A percentile compares a stretch with the other conserved stretches of the same genome.
Evolutionary conservation across 2,797 vertebrate genomes (phyloP).

Genomic region (Pseudochromis fuscus): DNA sequence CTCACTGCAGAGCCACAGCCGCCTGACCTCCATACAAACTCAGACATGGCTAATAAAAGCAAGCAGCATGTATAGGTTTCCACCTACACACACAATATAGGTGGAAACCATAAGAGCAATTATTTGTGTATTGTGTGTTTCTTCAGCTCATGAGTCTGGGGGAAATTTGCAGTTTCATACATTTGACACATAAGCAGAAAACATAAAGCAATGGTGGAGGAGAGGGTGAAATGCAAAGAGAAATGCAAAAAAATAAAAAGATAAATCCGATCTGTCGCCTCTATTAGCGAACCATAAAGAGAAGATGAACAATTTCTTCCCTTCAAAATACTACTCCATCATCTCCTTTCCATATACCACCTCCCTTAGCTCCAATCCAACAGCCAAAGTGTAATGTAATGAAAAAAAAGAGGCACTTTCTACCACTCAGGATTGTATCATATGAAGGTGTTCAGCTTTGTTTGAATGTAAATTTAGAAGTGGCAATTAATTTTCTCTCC

Average conservation of each 20-base stretch:
- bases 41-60: constrained; percentile 71
- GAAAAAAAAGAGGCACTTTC: too few relatives aligned
- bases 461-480: constrained; percentile 32
- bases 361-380: constrained; percentile 1
- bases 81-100: too few relatives aligned
- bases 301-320: constrained; percentile 31
- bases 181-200: too few relatives aligned
- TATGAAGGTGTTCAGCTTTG: constrained; percentile 26
- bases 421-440: background rate
- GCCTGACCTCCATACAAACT: constrained; percentile 83
- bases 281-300: constrained; percentile 37
- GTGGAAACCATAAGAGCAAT: constrained; percentile 15
- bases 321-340: constrained; percentile 36
- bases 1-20: constrained; percentile 81
- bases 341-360: constrained; percentile 1
- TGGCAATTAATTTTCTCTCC: constrained; percentile 45
- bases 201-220: too few relatives aligned
- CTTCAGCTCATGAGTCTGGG: background rate
- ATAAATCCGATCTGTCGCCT: constrained; percentile 48
- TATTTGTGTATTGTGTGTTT: constrained; percentile 11
- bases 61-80: too few relatives aligned
- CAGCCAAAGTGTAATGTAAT: background rate
- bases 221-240: too few relatives aligned
- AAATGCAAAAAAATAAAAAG: too few relatives aligned
- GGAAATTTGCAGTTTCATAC: too few relatives aligned